Evolutionary conservation across 2,113 vertebrate genomes (phyloP).

Genomic region (Lophura nycthemera): DNA sequence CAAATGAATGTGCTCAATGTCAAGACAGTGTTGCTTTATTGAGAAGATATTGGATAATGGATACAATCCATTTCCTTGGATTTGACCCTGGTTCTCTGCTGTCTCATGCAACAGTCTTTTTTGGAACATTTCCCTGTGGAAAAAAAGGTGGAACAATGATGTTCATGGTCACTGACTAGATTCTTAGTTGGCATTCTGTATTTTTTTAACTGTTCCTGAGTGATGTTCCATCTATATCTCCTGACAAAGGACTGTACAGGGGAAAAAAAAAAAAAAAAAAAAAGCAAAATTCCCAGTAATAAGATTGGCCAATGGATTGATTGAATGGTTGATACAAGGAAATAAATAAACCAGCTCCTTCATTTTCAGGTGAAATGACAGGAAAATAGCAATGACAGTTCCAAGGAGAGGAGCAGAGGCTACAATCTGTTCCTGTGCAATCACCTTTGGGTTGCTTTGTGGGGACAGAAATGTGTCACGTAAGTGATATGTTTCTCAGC

Average conservation of each 20-base stretch:
- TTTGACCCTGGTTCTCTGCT: not conserved
- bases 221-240: not conserved
- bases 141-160: not conserved
- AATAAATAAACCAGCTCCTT: not conserved
- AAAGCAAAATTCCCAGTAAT: not conserved
- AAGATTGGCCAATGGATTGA: not conserved
- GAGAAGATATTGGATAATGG: not conserved
- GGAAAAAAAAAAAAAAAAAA: not conserved
- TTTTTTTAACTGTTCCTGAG: not conserved
- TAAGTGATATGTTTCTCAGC: not conserved
- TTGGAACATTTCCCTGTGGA: constrained; percentile 15
- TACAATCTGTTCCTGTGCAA: not conserved
- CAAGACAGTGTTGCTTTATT: not conserved
- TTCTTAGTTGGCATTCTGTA: too few species aligned
- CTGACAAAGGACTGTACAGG: not conserved
- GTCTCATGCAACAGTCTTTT: constrained; percentile 50
- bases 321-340: not conserved
- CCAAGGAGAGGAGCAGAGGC: not conserved
- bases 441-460: not conserved
- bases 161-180: not conserved
- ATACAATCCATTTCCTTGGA: constrained; percentile 11
- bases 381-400: not conserved
- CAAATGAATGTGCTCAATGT: not conserved
- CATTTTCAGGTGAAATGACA: not conserved
- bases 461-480: not conserved